phyloP scores from a whole-genome alignment of 2,113 vertebrate species.

The Megaleporinus macrocephalus region DNA sequence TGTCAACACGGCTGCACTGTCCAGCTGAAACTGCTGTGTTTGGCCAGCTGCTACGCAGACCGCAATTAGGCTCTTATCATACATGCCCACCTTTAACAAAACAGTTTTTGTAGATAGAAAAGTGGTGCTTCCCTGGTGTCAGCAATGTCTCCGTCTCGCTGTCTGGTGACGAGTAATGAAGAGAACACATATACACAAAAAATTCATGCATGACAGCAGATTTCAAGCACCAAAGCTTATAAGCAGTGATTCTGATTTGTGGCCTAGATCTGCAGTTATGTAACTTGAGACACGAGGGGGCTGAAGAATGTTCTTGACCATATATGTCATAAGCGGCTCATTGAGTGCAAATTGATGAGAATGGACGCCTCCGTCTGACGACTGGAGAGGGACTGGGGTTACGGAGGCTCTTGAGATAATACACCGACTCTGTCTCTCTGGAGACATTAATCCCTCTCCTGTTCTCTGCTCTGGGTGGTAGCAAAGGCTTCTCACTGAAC shows the following conservation, averaged over 20 bases:
- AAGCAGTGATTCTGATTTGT: not conserved
- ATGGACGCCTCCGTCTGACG: not conserved
- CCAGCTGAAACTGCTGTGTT: not conserved
- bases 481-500: not conserved
- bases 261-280: not conserved
- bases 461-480: not conserved
- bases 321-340: not conserved
- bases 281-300: not conserved
- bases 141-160: not conserved
- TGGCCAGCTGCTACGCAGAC: not conserved
- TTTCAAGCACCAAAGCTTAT: not conserved
- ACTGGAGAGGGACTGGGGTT: slow-evolving; percentile 19
- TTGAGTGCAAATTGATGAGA: slow-evolving; percentile 15
- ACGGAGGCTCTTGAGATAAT: not conserved
- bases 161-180: not conserved
- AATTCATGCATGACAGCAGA: not conserved
- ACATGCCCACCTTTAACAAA: not conserved
- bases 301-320: not conserved
- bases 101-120: not conserved
- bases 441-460: slow-evolving; percentile 13
- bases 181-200: not conserved
- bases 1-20: slow-evolving; percentile 6
- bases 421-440: not conserved
- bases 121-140: not conserved
- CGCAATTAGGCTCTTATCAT: not conserved